Percentiles rank a stretch among this genome's conserved stretches.
phyloP scores from a whole-genome alignment of 23 tunicate genomes.

The Ciona savignyi region DNA sequence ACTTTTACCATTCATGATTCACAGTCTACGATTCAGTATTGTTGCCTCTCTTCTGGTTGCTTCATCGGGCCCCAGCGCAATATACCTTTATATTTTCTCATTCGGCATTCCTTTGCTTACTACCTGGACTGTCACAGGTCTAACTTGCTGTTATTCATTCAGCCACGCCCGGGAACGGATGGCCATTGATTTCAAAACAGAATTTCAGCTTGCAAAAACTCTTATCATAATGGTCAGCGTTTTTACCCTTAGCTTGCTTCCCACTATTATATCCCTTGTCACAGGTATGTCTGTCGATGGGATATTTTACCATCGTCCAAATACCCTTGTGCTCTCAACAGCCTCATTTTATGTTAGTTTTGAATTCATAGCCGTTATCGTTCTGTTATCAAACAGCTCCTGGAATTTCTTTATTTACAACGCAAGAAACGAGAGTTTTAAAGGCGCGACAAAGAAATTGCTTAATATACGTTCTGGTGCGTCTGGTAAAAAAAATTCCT shows the following conservation, averaged over 20 bases:
- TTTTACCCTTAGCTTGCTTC: conserved; percentile 11
- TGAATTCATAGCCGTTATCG: conserved; percentile 9
- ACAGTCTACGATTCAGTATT: conserved; percentile 22
- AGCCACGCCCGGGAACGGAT: conserved; percentile 56
- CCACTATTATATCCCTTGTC: conserved; percentile 2
- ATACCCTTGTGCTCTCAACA: not conserved
- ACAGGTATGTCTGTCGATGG: not conserved
- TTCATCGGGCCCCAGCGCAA: not conserved
- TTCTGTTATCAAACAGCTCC: conserved; percentile 12
- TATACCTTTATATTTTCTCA: not conserved
- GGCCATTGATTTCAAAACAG: conserved; percentile 11
- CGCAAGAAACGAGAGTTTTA: conserved; percentile 11
- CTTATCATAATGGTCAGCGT: conserved; percentile 19
- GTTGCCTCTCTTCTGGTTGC: conserved; percentile 4
- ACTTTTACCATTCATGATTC: conserved; percentile 37
- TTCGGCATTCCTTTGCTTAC: not conserved
- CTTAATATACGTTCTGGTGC: too few relatives aligned
- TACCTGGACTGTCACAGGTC: conserved; percentile 22
- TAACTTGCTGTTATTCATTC: conserved; percentile 33
- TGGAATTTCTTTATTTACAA: conserved; percentile 34
- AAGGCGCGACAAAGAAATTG: conserved; percentile 15
- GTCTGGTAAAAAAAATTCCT: too few relatives aligned
- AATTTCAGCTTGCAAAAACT: conserved; percentile 9
- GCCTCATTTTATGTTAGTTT: not conserved
- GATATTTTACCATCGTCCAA: not conserved